These are phyloP conservation scores for Cydia fagiglandana DNA, from an alignment of 1,140 invertebrate genomes.

Conservation along the genomic window DNA sequence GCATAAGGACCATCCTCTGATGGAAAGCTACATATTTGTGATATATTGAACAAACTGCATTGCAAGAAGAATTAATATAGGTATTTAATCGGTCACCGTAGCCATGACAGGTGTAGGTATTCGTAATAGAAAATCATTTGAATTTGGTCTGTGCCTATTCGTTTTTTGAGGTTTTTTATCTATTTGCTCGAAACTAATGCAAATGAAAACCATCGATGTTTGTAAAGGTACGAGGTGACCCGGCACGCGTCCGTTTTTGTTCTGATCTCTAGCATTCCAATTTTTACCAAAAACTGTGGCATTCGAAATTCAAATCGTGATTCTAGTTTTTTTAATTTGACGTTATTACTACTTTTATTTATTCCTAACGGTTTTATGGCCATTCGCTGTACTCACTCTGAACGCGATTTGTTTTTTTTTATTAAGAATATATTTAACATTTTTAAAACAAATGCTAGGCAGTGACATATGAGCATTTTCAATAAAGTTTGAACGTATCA, in stretches of 20 bases:
- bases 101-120: neutral
- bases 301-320: conserved; percentile 24
- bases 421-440: neutral
- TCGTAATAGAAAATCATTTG: neutral
- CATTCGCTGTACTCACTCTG: neutral
- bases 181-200: neutral
- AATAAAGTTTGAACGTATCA: too few species aligned
- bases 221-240: conserved; percentile 42
- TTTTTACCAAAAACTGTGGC: conserved; percentile 30
- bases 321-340: neutral
- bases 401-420: neutral
- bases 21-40: too few species aligned
- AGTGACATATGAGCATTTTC: too few species aligned
- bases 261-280: conserved; percentile 20
- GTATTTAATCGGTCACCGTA: too few species aligned
- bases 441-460: too few species aligned
- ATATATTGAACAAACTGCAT: too few species aligned
- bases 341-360: conserved; percentile 4
- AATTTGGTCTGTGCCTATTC: neutral
- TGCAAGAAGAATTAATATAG: too few species aligned
- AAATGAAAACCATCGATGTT: conserved; percentile 38
- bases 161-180: neutral
- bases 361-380: neutral
- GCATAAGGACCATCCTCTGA: too few species aligned
- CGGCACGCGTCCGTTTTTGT: conserved; percentile 44